Conservation (phyloP, 35 echinoderm and acorn worm species). For the Patiria miniata region DNA sequence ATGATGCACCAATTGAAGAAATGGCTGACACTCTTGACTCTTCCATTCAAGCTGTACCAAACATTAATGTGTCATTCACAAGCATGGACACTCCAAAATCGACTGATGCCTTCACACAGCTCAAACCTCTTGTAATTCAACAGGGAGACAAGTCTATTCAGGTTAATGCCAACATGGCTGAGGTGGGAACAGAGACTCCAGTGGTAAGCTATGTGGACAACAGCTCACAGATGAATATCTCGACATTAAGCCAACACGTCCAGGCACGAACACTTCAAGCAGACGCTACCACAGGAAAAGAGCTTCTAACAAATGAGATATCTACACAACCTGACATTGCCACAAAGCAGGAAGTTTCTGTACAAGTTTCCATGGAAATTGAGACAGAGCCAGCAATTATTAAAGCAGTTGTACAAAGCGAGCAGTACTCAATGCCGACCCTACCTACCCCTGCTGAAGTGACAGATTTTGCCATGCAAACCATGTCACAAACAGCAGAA, state of each 20-base stretch:
- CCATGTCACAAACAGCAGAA: neutral
- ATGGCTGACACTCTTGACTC: neutral
- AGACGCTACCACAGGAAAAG: neutral
- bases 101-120: neutral
- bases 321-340: too few relatives aligned
- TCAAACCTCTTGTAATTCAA: too few relatives aligned
- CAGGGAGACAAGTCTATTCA: too few relatives aligned
- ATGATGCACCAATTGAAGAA: neutral
- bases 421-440: neutral
- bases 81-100: neutral
- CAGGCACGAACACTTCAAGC: neutral
- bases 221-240: too few relatives aligned
- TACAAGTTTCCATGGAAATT: conserved; percentile 7
- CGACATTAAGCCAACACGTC: neutral
- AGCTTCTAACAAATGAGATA: neutral
- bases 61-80: neutral
- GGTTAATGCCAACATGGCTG: too few relatives aligned
- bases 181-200: too few relatives aligned
- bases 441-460: neutral
- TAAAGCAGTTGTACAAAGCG: neutral
- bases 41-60: conserved; percentile 1
- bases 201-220: too few relatives aligned
- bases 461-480: neutral
- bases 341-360: neutral
- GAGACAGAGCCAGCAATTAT: conserved; percentile 12